Evolutionary conservation across 2,113 vertebrate genomes (phyloP), one percentile per base, ranked within the genome.

Genomic region (Calonectris borealis): DNA sequence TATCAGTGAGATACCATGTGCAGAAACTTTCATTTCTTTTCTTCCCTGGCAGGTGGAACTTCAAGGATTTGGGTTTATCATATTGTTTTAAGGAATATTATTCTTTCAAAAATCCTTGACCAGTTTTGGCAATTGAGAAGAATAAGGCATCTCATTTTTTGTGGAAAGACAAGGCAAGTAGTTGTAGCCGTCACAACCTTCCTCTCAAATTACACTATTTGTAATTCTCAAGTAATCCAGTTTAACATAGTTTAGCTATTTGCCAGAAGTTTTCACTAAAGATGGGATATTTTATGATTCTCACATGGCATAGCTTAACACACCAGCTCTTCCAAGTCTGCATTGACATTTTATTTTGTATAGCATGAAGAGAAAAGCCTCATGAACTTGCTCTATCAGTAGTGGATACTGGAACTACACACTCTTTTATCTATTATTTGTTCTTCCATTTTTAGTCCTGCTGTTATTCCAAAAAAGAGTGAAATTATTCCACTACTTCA

Each of bases 161-260:
- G 29, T 62, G 54, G 87, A 96, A 96, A 97, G 69, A 79, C 54
- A 94, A 79, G 46, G 79, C 70, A 72, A 95, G 61, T 84, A 93
- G 73, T 91, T 96, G 82, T 83, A 93, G 40, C 77, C 91, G 65
- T 72, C 73, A 73, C 77, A 89, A 69, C 80, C 90, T 98, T 97
- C 90, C 90, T 93, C 75, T 96, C 90, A 92, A 84, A 92, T 90
- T 82, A 55, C 42, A 83, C 72, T 92, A 32, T 83, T 93, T 96
- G 91, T 96, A 97, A 95, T 95, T 97, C 94, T 96, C 93, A 85
- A 94, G 16, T 90, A 93, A 96, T 92, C 36, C 61, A 94, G 65
- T 72, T 95, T 97, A 96, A 82, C 69, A 60, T 5, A 71, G 83
- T 81, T 83, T 69, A 93, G 62, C 48, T 92, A 68, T 57, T 95